phyloP scores from a whole-genome alignment of 2,797 vertebrate genomes.

The Cyprinodon diabolis region DNA sequence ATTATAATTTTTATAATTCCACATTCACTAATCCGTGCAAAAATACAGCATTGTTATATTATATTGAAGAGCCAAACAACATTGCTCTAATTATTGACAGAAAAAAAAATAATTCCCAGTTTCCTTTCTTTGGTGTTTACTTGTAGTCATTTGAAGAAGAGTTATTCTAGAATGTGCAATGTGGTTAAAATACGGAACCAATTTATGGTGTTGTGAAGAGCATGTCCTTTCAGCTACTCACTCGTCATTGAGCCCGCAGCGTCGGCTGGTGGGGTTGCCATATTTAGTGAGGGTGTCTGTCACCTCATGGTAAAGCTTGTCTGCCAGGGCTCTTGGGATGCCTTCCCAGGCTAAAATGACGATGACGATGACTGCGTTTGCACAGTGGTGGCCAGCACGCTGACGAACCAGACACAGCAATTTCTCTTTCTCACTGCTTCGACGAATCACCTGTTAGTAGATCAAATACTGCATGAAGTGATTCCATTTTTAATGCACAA shows the following conservation, averaged over 20 bases:
- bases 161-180: not conserved
- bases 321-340: conserved; percentile 87
- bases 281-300: conserved; percentile 89
- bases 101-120: not conserved
- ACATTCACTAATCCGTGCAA: not conserved
- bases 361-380: conserved; percentile 93
- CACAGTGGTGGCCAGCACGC: conserved; percentile 94
- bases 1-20: not conserved
- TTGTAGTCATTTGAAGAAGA: not conserved
- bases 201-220: not conserved
- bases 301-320: conserved; percentile 93
- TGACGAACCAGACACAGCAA: conserved; percentile 93
- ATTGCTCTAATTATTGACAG: not conserved
- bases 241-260: conserved; percentile 98
- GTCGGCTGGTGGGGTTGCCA: conserved; percentile 95
- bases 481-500: not conserved
- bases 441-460: conserved; percentile 89
- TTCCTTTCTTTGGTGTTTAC: not conserved
- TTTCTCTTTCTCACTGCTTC: conserved; percentile 90
- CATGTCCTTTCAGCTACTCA: conserved; percentile 71
- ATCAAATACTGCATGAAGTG: conserved; percentile 2
- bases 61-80: not conserved
- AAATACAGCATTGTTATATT: not conserved
- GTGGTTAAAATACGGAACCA: not conserved
- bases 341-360: conserved; percentile 98